Conservation (phyloP, 2,888 invertebrate species). For the Drosophila paramelanica region DNA sequence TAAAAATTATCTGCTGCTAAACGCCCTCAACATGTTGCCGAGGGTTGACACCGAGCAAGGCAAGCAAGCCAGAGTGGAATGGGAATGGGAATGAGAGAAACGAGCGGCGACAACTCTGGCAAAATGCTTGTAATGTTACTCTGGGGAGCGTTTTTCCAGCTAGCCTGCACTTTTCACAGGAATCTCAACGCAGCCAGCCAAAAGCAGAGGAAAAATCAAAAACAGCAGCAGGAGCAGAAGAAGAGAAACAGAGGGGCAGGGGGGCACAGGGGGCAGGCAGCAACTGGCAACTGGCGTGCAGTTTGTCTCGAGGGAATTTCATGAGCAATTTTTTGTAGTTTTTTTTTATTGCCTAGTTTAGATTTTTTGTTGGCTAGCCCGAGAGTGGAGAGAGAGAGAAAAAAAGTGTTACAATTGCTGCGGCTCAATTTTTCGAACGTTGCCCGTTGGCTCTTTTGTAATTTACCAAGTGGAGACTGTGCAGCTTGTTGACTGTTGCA, state of each 20-base stretch:
- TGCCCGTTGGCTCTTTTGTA: conserved; percentile 49
- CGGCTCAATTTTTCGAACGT: conserved; percentile 64
- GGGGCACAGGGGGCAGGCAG: conserved; percentile 2
- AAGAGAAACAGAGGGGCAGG: neutral
- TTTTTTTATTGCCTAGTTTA: conserved; percentile 50
- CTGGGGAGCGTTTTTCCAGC: conserved; percentile 70
- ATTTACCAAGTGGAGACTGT: conserved; percentile 27
- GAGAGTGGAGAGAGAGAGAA: conserved; percentile 1
- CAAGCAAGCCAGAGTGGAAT: neutral
- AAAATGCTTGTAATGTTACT: conserved; percentile 69
- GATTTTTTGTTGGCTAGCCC: conserved; percentile 22
- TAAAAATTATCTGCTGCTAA: conserved; percentile 74
- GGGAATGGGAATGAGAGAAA: neutral
- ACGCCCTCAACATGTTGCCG: conserved; percentile 65
- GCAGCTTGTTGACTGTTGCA: conserved; percentile 5
- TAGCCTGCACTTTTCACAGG: conserved; percentile 38
- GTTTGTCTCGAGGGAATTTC: conserved; percentile 70
- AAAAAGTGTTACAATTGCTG: conserved; percentile 71
- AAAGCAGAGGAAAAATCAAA: neutral
- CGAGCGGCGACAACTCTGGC: conserved; percentile 18
- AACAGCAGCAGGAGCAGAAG: neutral
- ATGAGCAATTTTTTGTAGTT: conserved; percentile 43
- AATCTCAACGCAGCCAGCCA: conserved; percentile 27
- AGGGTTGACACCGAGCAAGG: conserved; percentile 65
- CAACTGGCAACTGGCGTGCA: conserved; percentile 53